Evolutionary conservation across 2,113 vertebrate genomes (phyloP).

Genomic region (Nibea coibor): DNA sequence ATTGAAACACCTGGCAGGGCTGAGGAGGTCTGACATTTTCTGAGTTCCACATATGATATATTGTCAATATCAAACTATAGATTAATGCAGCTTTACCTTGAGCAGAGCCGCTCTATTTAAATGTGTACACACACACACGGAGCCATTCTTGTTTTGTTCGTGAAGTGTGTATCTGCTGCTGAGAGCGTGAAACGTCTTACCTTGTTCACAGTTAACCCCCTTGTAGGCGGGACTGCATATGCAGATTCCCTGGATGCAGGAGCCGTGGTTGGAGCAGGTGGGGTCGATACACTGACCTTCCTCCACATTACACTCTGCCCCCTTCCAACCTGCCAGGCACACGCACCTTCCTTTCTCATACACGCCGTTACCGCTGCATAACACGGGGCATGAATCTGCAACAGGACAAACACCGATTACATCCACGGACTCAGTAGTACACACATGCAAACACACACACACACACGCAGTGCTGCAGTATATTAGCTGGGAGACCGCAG

Average conservation of each 20-base stretch:
- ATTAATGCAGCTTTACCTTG: neutral
- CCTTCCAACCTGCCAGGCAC: conserved; percentile 95
- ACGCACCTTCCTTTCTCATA: conserved; percentile 95
- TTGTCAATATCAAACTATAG: conserved; percentile 4
- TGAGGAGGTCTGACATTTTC: neutral
- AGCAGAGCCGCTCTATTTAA: neutral
- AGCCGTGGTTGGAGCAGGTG: conserved; percentile 95
- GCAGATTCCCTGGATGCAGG: conserved; percentile 94
- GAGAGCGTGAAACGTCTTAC: conserved; percentile 72
- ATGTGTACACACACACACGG: neutral
- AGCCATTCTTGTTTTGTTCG: neutral
- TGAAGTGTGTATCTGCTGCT: neutral
- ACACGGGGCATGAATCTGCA: conserved; percentile 95
- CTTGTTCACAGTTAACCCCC: conserved; percentile 95
- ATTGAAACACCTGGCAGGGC: neutral
- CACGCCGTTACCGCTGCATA: conserved; percentile 95
- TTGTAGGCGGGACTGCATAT: conserved; percentile 95
- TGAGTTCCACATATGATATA: conserved; percentile 10
- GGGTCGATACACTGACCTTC: conserved; percentile 97
- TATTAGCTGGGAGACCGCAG: conserved; percentile 74
- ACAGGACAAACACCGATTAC: conserved; percentile 67
- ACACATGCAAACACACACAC: conserved; percentile 39
- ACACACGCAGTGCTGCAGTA: conserved; percentile 63
- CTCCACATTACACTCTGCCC: conserved; percentile 94
- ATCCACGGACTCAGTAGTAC: conserved; percentile 26